phyloP scores from a whole-genome alignment of 23 tunicate species.

The Ascidia mentula region DNA sequence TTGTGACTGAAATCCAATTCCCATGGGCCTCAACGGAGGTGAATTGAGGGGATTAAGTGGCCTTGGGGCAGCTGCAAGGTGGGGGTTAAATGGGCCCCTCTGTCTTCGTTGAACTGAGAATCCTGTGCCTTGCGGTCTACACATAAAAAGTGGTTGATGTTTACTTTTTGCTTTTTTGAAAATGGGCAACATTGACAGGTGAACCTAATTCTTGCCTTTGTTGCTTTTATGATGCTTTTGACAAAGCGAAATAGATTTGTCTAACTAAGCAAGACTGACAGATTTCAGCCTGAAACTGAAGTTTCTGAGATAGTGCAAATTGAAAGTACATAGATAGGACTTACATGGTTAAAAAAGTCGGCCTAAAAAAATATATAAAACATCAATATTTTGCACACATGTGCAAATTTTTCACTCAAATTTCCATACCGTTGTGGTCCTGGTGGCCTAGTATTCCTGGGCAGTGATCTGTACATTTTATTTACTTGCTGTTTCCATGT shows the following conservation, averaged over 20 bases:
- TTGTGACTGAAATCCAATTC: constrained; percentile 35
- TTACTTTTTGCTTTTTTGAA: not conserved
- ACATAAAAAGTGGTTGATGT: not conserved
- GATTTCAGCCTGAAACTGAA: too few species aligned
- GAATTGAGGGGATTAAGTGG: constrained; percentile 38
- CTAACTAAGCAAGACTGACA: too few species aligned
- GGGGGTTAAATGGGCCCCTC: constrained; percentile 19
- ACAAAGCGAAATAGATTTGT: too few species aligned
- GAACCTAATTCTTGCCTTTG: too few species aligned
- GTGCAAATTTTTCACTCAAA: not conserved
- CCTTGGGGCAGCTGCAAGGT: constrained; percentile 20
- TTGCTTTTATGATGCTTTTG: too few species aligned
- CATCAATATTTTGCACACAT: too few species aligned
- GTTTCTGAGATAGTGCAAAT: too few species aligned
- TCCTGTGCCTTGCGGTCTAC: constrained; percentile 27
- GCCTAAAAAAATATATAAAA: too few species aligned
- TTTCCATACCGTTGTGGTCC: constrained; percentile 40
- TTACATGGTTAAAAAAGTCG: too few species aligned
- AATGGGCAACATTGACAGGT: too few species aligned
- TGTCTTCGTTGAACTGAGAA: constrained; percentile 22
- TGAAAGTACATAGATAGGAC: too few species aligned
- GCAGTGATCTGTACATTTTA: constrained; percentile 69
- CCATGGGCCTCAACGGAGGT: constrained; percentile 34
- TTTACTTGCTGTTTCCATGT: constrained; percentile 75
- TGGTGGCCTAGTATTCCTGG: constrained; percentile 56